Percentiles rank a stretch among this genome's conserved stretches.
phyloP scores from a whole-genome alignment of 2,888 invertebrate species.

The Embidobia sp. region DNA sequence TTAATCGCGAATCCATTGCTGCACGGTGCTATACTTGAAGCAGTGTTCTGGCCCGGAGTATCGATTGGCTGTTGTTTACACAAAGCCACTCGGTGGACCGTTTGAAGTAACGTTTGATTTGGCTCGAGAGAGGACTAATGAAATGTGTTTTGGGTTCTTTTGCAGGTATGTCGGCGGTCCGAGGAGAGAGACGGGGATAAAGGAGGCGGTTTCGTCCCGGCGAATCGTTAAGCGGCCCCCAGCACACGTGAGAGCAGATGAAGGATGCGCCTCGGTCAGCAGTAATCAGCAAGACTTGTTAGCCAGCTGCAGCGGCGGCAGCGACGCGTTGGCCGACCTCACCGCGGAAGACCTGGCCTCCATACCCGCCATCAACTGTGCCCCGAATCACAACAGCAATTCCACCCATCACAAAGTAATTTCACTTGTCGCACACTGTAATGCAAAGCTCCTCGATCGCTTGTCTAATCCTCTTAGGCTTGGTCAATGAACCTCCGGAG shows the following conservation, averaged over 20 bases:
- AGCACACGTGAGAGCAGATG: conserved; percentile 75
- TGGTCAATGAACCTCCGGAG: too few species aligned
- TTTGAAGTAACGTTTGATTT: too few species aligned
- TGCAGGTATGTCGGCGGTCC: conserved; percentile 75
- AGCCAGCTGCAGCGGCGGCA: conserved; percentile 78
- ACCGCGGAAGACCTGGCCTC: conserved; percentile 80
- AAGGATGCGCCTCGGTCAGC: conserved; percentile 63
- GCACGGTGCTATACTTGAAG: too few species aligned
- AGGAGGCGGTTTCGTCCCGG: conserved; percentile 76
- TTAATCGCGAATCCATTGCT: too few species aligned
- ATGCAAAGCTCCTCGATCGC: too few species aligned
- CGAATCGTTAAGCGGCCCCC: conserved; percentile 76
- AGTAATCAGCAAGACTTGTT: conserved; percentile 68
- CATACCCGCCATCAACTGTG: conserved; percentile 78
- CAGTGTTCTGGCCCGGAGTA: too few species aligned
- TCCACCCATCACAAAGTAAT: conserved; percentile 79
- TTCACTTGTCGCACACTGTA: too few species aligned
- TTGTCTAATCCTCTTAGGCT: too few species aligned
- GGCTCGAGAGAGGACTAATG: too few species aligned
- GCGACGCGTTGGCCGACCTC: conserved; percentile 79
- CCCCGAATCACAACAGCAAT: conserved; percentile 77
- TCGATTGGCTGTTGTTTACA: too few species aligned
- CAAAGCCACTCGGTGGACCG: too few species aligned
- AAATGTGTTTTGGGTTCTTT: conserved; percentile 27
- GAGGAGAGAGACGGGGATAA: conserved; percentile 77